These are phyloP conservation scores for Leucophenga varia DNA, from an alignment of 1,140 invertebrate species.

Conservation along the genomic window DNA sequence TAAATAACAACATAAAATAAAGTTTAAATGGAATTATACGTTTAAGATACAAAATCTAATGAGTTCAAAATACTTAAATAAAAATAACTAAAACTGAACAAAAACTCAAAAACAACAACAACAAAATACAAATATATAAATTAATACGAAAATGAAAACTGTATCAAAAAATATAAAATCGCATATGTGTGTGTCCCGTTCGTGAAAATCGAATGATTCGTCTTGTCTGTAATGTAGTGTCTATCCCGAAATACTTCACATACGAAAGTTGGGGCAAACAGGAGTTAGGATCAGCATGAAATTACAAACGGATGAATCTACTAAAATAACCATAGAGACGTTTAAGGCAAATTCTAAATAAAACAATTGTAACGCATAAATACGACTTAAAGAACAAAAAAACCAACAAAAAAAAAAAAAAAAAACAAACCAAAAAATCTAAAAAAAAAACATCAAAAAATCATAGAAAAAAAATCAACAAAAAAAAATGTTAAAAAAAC, in stretches of 20 bases:
- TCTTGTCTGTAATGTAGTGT: background rate
- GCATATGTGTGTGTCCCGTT: slow-evolving; percentile 51
- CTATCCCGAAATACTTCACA: no score
- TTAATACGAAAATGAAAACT: no score
- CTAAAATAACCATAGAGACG: slow-evolving; percentile 52
- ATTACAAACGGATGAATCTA: slow-evolving; percentile 42
- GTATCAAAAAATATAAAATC: no score
- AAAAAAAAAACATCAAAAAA: slow-evolving; percentile 30
- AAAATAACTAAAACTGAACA: slow-evolving; percentile 27
- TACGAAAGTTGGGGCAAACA: no score
- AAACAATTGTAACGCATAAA: slow-evolving; percentile 41
- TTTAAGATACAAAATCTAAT: slow-evolving; percentile 1
- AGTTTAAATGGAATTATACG: slow-evolving; percentile 1
- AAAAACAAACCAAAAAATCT: slow-evolving; percentile 42
- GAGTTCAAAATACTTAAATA: background rate
- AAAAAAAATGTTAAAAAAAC: slow-evolving; percentile 35
- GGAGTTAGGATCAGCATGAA: no score
- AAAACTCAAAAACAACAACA: slow-evolving; percentile 12
- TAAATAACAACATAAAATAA: background rate
- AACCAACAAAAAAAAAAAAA: slow-evolving; percentile 36
- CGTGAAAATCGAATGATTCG: slow-evolving; percentile 39
- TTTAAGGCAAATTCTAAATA: slow-evolving; percentile 54
- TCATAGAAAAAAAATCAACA: slow-evolving; percentile 53
- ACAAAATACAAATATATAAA: no score
- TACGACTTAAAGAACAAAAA: slow-evolving; percentile 48